Evolutionary conservation across 2,113 vertebrate genomes (phyloP).

Genomic region (Taurulus bubalis): DNA sequence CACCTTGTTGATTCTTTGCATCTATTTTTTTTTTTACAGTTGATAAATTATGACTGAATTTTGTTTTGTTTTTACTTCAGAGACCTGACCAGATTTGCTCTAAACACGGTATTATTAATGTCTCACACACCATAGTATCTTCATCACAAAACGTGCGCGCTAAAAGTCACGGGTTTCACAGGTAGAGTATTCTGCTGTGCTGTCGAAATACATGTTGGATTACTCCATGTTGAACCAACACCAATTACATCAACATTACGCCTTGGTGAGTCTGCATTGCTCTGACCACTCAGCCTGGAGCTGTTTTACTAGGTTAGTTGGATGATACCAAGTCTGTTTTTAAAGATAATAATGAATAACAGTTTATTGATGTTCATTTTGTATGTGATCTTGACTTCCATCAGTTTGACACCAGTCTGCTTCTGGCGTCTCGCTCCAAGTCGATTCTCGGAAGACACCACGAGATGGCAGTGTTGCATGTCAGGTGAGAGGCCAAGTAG

Average conservation of each 20-base stretch:
- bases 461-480: constrained; percentile 45
- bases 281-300: constrained; percentile 6
- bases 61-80: background rate
- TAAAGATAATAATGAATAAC: background rate
- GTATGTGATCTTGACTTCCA: constrained; percentile 25
- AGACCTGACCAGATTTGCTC: background rate
- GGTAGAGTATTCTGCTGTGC: background rate
- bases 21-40: background rate
- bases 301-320: constrained; percentile 7
- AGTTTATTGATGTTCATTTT: background rate
- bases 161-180: background rate
- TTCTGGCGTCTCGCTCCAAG: background rate
- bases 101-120: too few species aligned
- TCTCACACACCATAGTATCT: background rate
- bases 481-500: constrained; percentile 30
- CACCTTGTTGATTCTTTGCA: background rate
- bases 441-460: constrained; percentile 27
- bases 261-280: background rate
- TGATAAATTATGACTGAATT: background rate
- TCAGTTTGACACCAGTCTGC: constrained; percentile 18
- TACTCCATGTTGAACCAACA: background rate
- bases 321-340: background rate
- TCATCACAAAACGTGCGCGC: background rate
- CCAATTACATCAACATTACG: background rate
- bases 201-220: background rate